Base-by-base conservation (phyloP, 2,797 vertebrate species). In the Zenarchopterus dispar region DNA sequence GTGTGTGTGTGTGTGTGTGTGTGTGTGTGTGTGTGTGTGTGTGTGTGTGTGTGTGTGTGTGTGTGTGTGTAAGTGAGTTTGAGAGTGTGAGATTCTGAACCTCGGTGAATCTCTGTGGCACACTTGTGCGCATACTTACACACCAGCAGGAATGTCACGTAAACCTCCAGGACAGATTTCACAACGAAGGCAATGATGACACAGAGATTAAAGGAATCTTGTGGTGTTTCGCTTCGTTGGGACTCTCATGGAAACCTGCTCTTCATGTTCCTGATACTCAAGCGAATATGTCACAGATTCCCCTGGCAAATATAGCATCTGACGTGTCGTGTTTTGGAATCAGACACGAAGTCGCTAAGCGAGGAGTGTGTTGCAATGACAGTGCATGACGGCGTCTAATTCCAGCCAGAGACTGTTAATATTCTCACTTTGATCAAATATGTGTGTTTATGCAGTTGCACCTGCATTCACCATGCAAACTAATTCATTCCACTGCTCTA, bases 141-240 rank as follows among this genome's bases (percentile, higher is more conserved):
- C 61, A 57, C 45, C 70, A 56, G 31, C 36, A 17, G 23, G 28
- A 9, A 54, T 54, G 50, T 47, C 41, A 57, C 26, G 49, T 24
- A 46, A 59, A 67, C 42, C 67, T 81, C 54, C 69, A 65, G 54
- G 77, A 85, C 79, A 57, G 73, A 85, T 84, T 86, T 84, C 49
- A 58, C 62, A 48, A 26, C 69, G 6, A 19, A 59, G 51, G 65
- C 71, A 78, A 77, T 56, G 23, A 62, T 70, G 80, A 73, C 67
- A 53, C 64, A 19, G 31, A 39, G 67, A 64, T 70, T 64, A 53
- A 46, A 62, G 63, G 44, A 70, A 68, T 61, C 41, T 41, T 55
- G 66, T 4, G 43, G 62, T 1, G 45, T 77, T 69, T 55, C 42
- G 45, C 36, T 64, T 80, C 22, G 7, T 70, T 62, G 52, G 28